Evolutionary conservation across 1,140 invertebrate genomes (phyloP), one percentile per base, ranked within the genome.

Genomic region (Whitmania pigra): DNA sequence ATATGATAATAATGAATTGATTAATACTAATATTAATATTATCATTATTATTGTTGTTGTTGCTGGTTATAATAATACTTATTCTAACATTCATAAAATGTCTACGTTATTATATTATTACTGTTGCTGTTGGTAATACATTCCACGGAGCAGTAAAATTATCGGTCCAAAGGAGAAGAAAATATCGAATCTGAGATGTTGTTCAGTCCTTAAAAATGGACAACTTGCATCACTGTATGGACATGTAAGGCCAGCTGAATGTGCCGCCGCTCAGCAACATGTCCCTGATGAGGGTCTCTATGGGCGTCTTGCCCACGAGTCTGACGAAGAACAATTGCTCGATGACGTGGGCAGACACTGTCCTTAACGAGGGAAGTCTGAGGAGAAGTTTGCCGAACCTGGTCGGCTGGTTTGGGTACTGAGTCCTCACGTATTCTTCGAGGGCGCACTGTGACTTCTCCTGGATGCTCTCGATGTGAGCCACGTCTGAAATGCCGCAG

Each of bases 321-420:
- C 93, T 86, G 54, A 96, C 93, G 85, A 97, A 96, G 87, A 97
- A 97, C 74, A 97, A 86, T 83, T 96, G 93, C 82, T 97, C 93
- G 80, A 97, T 95, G 73, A 96, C 93, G 83, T 91, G 89, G 43
- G 90, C 90, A 80, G 88, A 91, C 74, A 97, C 92, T 67, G 92
- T 94, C 76, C 93, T 84, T 75, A 97, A 84, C 0, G 92, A 94
- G 63, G 94, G 94, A 74, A 97, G 83, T 77, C 94, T 84, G 13
- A 97, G 86, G 20, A 97, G 85, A 0, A 97, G 86, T 80, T 95
- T 96, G 72, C 93, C 93, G 82, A 96, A 96, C 77, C 94, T 87
- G 36, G 91, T 94, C 25, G 92, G 93, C 79, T 96, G 93, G 83
- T 93, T 94, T 66, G 93, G 92, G 83, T 96, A 96, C 81, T 95